Evolutionary conservation across 2,797 vertebrate genomes (phyloP).

Genomic region (Labeo calbasu): DNA sequence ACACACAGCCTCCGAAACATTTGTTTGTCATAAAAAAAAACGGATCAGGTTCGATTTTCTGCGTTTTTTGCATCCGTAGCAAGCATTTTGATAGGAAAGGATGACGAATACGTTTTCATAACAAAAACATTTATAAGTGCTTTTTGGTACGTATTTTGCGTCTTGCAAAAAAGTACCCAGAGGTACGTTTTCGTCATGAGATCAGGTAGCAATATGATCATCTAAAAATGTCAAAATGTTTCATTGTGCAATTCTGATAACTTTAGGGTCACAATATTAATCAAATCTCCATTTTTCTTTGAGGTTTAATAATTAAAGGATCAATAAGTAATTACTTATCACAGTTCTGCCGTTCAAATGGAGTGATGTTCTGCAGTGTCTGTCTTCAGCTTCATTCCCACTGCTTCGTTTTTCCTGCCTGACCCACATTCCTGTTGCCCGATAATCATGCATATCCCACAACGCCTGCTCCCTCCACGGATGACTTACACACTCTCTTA

Average conservation of each 20-base stretch:
- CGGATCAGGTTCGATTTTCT: too few relatives aligned
- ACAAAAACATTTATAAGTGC: too few relatives aligned
- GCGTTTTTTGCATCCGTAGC: too few relatives aligned
- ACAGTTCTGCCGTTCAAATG: not conserved
- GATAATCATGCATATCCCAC: constrained; percentile 57
- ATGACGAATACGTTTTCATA: too few relatives aligned
- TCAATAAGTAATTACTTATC: not conserved
- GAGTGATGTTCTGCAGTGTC: constrained; percentile 12
- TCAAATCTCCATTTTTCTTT: not conserved
- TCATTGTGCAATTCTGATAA: not conserved
- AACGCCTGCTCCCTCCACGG: constrained; percentile 39
- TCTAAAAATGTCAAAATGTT: not conserved
- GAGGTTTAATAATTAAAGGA: not conserved
- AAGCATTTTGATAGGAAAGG: too few relatives aligned
- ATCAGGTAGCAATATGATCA: too few relatives aligned
- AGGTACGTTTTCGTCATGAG: too few relatives aligned
- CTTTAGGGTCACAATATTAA: not conserved
- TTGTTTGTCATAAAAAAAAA: too few relatives aligned
- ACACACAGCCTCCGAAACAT: too few relatives aligned
- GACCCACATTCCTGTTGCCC: constrained; percentile 55
- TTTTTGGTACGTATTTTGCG: too few relatives aligned
- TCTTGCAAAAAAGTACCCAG: too few relatives aligned
- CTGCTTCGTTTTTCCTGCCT: constrained; percentile 43
- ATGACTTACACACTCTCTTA: constrained; percentile 56
- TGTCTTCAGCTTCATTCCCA: constrained; percentile 37